phyloP scores from a whole-genome alignment of 2,797 vertebrate genomes.

The Iguana delicatissima region DNA sequence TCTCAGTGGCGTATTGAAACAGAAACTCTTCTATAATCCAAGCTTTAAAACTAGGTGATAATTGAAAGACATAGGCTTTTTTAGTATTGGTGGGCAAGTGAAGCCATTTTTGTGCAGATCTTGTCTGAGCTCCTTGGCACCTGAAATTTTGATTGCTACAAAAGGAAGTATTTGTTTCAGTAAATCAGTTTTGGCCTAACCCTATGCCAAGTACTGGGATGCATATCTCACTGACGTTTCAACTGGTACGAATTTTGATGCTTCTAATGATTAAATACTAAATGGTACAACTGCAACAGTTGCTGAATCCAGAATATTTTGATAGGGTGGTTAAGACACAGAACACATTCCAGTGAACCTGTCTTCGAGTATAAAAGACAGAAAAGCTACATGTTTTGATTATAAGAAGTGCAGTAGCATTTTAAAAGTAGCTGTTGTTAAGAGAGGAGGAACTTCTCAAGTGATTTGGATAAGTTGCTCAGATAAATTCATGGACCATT shows the following conservation, averaged over 20 bases:
- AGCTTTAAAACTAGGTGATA: background rate
- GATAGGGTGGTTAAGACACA: background rate
- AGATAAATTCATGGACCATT: slow-evolving; percentile 69
- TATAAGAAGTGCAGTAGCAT: slow-evolving; percentile 78
- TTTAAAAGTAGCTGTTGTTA: slow-evolving; percentile 81
- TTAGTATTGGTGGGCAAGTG: background rate
- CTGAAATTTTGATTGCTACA: background rate
- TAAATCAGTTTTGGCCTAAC: background rate
- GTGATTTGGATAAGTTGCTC: slow-evolving; percentile 72
- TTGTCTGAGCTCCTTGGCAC: background rate
- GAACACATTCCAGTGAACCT: background rate
- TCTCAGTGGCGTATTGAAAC: no score
- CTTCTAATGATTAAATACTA: background rate
- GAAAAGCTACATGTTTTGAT: slow-evolving; percentile 74
- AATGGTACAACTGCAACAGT: background rate
- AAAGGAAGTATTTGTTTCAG: no score
- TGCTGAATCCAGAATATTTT: background rate
- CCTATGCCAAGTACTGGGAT: background rate
- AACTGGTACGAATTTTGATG: background rate
- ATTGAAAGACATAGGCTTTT: background rate
- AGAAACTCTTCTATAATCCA: background rate
- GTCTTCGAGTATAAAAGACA: slow-evolving; percentile 62
- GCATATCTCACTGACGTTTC: background rate
- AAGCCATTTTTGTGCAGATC: background rate
- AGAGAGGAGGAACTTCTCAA: slow-evolving; percentile 77